Evolutionary conservation across 2,797 vertebrate species (phyloP).

Genomic region (Buphagus erythrorhynchus): DNA sequence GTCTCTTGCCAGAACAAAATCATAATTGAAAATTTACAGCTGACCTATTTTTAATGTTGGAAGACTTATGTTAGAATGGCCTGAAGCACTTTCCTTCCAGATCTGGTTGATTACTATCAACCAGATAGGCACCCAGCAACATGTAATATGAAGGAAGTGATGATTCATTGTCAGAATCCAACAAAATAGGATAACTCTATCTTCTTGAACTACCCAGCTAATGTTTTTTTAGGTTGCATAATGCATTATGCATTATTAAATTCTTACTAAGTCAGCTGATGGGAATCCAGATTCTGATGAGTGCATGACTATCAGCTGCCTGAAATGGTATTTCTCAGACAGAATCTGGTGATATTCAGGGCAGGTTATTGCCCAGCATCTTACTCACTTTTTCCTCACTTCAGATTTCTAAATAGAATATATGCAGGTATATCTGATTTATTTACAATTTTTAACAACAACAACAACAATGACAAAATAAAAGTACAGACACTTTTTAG

Average conservation of each 20-base stretch:
- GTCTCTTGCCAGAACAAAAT: neutral
- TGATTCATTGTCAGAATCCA: slow-evolving; percentile 32
- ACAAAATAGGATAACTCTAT: neutral
- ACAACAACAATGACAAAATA: rapidly evolving
- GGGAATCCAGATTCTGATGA: slow-evolving; percentile 18
- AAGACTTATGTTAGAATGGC: neutral
- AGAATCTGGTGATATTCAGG: neutral
- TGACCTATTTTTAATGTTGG: slow-evolving; percentile 1
- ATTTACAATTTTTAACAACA: neutral
- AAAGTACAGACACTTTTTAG: neutral
- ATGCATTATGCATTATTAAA: slow-evolving; percentile 14
- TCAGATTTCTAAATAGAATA: neutral
- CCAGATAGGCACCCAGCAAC: neutral
- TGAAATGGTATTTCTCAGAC: neutral
- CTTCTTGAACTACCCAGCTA: slow-evolving; percentile 3
- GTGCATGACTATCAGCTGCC: neutral
- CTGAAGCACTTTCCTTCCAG: slow-evolving; percentile 3
- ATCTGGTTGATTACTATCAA: slow-evolving; percentile 6
- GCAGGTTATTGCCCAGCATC: neutral
- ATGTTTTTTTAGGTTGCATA: slow-evolving; percentile 11
- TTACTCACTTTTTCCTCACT: neutral
- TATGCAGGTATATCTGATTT: neutral
- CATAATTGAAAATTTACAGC: neutral
- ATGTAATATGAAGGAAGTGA: slow-evolving; percentile 1
- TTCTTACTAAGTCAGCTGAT: slow-evolving; percentile 5